These are phyloP conservation scores for Conops quadrifasciatus DNA, from an alignment of 2,888 invertebrate genomes.

Conservation along the genomic window DNA sequence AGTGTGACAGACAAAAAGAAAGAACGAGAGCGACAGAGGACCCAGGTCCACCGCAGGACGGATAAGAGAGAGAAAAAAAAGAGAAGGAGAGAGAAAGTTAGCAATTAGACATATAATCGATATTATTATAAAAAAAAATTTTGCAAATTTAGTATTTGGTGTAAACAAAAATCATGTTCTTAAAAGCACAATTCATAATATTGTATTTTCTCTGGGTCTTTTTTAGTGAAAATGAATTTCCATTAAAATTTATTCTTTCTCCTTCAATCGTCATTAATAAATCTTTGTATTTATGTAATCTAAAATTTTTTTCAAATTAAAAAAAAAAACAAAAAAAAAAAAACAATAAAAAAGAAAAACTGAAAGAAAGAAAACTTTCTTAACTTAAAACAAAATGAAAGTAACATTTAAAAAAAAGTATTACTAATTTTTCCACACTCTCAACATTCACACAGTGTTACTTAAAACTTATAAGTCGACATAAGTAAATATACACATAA, in stretches of 20 bases:
- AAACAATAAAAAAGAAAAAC: conserved; percentile 1
- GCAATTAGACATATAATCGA: background rate
- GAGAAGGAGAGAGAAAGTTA: conserved; percentile 26
- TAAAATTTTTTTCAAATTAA: background rate
- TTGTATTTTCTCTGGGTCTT: conserved; percentile 8
- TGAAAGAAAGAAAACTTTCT: no score
- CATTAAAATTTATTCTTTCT: background rate
- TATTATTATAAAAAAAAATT: conserved; percentile 16
- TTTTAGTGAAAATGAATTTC: conserved; percentile 31
- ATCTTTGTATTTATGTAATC: conserved; percentile 27
- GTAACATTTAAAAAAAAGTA: conserved; percentile 17
- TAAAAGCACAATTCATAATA: conserved; percentile 62
- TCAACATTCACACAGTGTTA: conserved; percentile 8
- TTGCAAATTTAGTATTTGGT: background rate
- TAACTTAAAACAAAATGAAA: background rate
- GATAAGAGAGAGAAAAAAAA: background rate
- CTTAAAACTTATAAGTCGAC: no score
- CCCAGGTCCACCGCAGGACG: background rate
- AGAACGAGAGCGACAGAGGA: background rate
- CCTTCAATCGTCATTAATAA: conserved; percentile 12
- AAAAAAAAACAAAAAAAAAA: conserved; percentile 5
- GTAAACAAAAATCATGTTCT: conserved; percentile 47
- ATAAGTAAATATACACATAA: no score
- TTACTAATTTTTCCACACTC: conserved; percentile 31
- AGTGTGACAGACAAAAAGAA: background rate